Evolutionary conservation across 2,113 vertebrate genomes (phyloP).

Genomic region (Platichthys flesus): DNA sequence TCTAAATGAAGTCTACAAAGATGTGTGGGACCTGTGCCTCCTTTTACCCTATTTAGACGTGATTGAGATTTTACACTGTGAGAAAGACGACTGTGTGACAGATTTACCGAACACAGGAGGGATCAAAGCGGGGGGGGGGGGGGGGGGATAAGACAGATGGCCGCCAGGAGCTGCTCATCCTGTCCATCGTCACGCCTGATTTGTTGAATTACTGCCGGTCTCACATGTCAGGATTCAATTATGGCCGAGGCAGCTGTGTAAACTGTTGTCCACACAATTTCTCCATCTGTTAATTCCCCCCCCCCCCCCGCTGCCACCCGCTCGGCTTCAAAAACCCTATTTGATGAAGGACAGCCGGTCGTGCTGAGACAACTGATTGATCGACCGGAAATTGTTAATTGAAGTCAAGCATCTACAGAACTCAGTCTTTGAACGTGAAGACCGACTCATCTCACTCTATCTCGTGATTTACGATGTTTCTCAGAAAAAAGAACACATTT

Average conservation of each 20-base stretch:
- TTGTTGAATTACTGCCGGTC: constrained; percentile 32
- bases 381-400: background rate
- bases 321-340: background rate
- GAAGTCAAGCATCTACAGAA: background rate
- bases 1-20: background rate
- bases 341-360: background rate
- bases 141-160: constrained; percentile 26
- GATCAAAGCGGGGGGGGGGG: constrained; percentile 19
- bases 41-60: background rate
- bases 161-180: constrained; percentile 27
- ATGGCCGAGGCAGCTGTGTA: constrained; percentile 37
- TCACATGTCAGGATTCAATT: constrained; percentile 51
- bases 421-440: background rate
- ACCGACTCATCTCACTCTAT: too few species aligned
- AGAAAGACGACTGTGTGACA: background rate
- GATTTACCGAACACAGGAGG: background rate
- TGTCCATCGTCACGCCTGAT: constrained; percentile 28
- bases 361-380: background rate
- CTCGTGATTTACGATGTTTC: too few species aligned
- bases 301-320: constrained; percentile 13
- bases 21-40: too few species aligned
- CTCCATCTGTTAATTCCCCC: constrained; percentile 31
- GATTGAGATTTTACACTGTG: constrained; percentile 7
- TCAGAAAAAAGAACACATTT: too few species aligned
- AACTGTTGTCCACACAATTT: constrained; percentile 28